Evolutionary conservation across 2,888 invertebrate genomes (phyloP).

Genomic region (Alentia gelatinosa): DNA sequence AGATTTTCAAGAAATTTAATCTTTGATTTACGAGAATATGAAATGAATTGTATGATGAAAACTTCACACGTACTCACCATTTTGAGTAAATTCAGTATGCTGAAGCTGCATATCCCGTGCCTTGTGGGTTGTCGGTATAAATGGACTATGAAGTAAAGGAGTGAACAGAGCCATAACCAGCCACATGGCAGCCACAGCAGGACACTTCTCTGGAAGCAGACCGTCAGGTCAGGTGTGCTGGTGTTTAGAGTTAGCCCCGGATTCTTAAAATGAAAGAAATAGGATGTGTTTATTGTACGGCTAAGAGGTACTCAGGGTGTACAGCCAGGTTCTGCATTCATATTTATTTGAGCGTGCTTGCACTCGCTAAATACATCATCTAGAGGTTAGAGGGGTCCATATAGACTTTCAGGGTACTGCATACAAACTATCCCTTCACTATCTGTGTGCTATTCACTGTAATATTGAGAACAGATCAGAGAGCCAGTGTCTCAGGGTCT

Average conservation of each 20-base stretch:
- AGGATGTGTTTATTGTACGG: not conserved
- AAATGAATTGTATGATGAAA: not conserved
- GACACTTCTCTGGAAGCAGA: constrained; percentile 29
- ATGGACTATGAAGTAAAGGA: not conserved
- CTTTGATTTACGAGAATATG: not conserved
- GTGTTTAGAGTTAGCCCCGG: not conserved
- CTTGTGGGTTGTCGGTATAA: not conserved
- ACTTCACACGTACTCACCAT: not conserved
- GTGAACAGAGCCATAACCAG: constrained; percentile 6
- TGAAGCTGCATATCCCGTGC: not conserved
- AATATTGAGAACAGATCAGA: too few species aligned
- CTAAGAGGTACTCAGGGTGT: not conserved
- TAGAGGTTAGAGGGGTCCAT: not conserved
- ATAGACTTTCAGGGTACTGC: not conserved
- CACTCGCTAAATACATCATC: too few species aligned
- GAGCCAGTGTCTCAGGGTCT: too few species aligned
- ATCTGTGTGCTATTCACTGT: too few species aligned
- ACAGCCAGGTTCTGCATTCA: not conserved
- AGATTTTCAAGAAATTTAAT: not conserved
- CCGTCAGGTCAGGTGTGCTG: not conserved
- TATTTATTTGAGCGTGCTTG: not conserved
- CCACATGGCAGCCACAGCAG: constrained; percentile 43
- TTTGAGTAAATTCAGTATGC: not conserved
- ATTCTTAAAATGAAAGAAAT: not conserved
- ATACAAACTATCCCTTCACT: too few species aligned